Conservation (phyloP, 2,888 invertebrate species). For the Tenthredo notha region DNA sequence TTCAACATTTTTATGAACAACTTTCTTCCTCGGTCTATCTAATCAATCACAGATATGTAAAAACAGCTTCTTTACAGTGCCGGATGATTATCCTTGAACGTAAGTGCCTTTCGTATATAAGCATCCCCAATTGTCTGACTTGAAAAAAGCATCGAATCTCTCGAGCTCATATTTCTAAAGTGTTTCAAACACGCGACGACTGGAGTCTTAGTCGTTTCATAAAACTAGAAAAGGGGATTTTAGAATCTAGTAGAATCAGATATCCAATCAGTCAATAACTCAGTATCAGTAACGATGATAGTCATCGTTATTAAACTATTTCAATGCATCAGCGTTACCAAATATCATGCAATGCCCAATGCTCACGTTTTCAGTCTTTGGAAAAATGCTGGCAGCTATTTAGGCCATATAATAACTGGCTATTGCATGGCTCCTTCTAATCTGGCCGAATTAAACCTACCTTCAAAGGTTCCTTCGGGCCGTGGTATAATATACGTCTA, state of each 20-base stretch:
- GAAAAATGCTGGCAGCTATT: background rate
- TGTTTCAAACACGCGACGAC: conserved; percentile 6
- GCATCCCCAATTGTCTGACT: background rate
- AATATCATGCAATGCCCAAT: background rate
- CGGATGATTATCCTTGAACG: background rate
- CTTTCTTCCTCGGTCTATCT: background rate
- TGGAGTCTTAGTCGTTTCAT: background rate
- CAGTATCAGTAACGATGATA: background rate
- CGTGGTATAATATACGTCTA: background rate
- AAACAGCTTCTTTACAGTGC: background rate
- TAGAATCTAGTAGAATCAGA: background rate
- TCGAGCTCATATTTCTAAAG: conserved; percentile 9
- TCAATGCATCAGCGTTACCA: background rate
- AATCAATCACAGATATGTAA: background rate
- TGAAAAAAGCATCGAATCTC: background rate
- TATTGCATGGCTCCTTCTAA: background rate
- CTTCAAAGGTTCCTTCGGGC: background rate
- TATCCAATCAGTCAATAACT: background rate
- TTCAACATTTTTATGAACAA: background rate
- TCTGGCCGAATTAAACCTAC: background rate
- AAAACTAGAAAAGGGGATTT: background rate
- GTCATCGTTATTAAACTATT: background rate
- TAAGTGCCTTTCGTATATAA: background rate
- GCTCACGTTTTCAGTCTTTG: background rate
- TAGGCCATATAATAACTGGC: background rate